Evolutionary conservation across 2,888 invertebrate species (phyloP).

Genomic region (Drosophila ustulata): DNA sequence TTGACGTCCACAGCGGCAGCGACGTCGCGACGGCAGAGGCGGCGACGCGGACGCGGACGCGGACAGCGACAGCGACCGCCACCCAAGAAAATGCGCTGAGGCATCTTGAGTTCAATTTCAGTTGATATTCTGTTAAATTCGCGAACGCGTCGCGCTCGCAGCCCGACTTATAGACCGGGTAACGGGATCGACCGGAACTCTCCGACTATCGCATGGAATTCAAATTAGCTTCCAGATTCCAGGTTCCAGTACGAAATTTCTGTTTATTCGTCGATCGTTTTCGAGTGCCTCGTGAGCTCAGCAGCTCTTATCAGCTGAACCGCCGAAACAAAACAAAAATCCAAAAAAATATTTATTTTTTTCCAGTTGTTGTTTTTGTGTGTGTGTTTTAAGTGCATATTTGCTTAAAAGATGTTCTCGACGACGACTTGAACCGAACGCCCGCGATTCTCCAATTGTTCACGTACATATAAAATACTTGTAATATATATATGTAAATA

Average conservation of each 20-base stretch:
- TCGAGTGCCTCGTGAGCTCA: constrained; percentile 13
- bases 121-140: constrained; percentile 79
- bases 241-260: constrained; percentile 8
- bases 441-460: constrained; percentile 20
- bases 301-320: constrained; percentile 31
- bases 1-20: constrained; percentile 24
- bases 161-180: constrained; percentile 38
- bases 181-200: constrained; percentile 14
- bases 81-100: constrained; percentile 73
- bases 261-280: not conserved
- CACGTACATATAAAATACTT: constrained; percentile 18
- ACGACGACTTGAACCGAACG: constrained; percentile 18
- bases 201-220: constrained; percentile 2
- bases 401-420: not conserved
- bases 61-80: constrained; percentile 45
- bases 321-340: not conserved
- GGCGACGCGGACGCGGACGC: constrained; percentile 20
- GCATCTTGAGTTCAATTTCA: constrained; percentile 80
- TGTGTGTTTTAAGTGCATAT: constrained; percentile 11
- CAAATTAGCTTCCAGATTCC: not conserved
- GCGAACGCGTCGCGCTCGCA: constrained; percentile 76
- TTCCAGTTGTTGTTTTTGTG: constrained; percentile 6
- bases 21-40: constrained; percentile 6
- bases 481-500: not conserved
- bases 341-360: constrained; percentile 14